phyloP scores from a whole-genome alignment of 30 jellyfish, hydroid and myxozoan species.

The Cassiopea andromeda region DNA sequence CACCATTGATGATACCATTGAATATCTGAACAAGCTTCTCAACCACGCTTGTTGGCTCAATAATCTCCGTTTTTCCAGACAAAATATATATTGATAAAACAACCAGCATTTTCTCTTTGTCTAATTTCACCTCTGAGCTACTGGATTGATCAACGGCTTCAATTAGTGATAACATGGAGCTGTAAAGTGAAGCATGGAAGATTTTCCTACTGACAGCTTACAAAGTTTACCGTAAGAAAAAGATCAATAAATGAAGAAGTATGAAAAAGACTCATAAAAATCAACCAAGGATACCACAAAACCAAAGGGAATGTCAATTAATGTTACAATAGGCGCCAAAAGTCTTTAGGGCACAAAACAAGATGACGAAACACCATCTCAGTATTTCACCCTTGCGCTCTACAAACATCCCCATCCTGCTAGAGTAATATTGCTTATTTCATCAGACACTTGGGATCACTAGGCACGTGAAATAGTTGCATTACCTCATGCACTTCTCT shows the following conservation, averaged over 20 bases:
- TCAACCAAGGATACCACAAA: background rate
- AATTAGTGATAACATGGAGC: conserved; percentile 56
- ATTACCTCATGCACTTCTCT: too few relatives aligned
- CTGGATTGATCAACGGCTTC: conserved; percentile 29
- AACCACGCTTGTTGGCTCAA: conserved; percentile 28
- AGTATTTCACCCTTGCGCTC: too few relatives aligned
- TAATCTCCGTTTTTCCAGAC: conserved; percentile 56
- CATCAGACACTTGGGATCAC: too few relatives aligned
- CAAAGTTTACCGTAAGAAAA: background rate
- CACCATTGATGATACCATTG: conserved; percentile 41
- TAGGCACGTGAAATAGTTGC: too few relatives aligned
- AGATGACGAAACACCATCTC: too few relatives aligned
- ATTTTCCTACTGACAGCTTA: background rate
- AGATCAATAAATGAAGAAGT: background rate
- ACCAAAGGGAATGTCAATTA: too few relatives aligned
- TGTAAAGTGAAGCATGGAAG: background rate
- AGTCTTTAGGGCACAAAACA: too few relatives aligned
- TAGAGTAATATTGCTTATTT: too few relatives aligned
- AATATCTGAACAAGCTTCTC: conserved; percentile 65
- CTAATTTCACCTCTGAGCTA: conserved; percentile 4
- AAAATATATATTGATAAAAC: conserved; percentile 60
- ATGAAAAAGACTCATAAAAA: too few relatives aligned
- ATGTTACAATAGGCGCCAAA: too few relatives aligned
- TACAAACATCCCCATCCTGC: too few relatives aligned
- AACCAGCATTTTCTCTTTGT: conserved; percentile 40